These are phyloP conservation scores for Antheraea pernyi DNA, from an alignment of 1,140 invertebrate species.

Conservation along the genomic window DNA sequence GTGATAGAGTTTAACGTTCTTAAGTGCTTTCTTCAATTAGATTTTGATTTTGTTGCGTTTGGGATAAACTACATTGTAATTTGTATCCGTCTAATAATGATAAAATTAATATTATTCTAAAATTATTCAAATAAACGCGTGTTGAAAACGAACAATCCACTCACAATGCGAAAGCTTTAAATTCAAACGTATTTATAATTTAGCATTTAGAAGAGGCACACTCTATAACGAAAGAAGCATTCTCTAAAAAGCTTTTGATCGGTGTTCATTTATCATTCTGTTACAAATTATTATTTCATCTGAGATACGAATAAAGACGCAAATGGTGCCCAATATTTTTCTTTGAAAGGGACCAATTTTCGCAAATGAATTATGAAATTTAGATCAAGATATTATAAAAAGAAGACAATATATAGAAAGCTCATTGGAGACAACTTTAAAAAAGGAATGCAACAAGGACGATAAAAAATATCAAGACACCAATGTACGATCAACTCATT, in stretches of 20 bases:
- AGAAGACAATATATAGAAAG: too few relatives aligned
- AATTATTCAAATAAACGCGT: neutral
- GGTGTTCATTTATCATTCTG: conserved; percentile 13
- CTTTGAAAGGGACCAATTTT: neutral
- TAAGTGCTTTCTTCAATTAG: too few relatives aligned
- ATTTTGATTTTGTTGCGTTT: too few relatives aligned
- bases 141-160: neutral
- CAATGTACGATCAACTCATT: too few relatives aligned
- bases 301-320: conserved; percentile 1
- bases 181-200: conserved; percentile 2
- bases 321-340: conserved; percentile 8
- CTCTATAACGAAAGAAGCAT: neutral
- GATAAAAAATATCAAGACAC: too few relatives aligned
- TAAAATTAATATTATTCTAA: neutral
- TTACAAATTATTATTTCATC: conserved; percentile 12
- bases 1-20: too few relatives aligned
- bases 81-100: neutral
- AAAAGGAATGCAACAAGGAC: too few relatives aligned
- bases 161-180: neutral
- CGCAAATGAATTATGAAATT: conserved; percentile 2
- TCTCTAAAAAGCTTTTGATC: conserved; percentile 13
- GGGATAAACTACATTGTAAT: too few relatives aligned
- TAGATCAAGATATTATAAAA: neutral
- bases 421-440: too few relatives aligned
- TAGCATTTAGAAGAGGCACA: neutral